Base-by-base conservation (phyloP, 92 coral and sea anemone species). In the Palythoa heliodiscus region DNA sequence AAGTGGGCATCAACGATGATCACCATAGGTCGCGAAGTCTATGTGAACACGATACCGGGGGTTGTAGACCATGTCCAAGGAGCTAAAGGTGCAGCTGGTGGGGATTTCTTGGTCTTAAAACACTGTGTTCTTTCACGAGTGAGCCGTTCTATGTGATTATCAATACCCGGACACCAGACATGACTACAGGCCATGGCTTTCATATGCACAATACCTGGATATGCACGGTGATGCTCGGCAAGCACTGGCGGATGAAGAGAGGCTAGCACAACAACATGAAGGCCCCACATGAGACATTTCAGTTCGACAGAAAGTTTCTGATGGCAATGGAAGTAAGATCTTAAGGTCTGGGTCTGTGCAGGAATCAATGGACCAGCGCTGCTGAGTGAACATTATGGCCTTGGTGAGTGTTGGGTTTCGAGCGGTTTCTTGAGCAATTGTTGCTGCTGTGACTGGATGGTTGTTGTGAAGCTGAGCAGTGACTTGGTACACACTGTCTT, bases 251-350 rank as follows among this genome's bases (percentile, higher is more conserved):
- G 35, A 29, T 75, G 82, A 5, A 86, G 54, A 29, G 69, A 7
- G 23, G 87, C 75, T 40, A 88, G 92, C 66, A 90, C 50, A 76
- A 81, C 57, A 19, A 83, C 88, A 17, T 84, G 58, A 43, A 81
- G 60, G 11, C 87, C 89, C 85, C 90, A 86, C 83, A 86, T 68
- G 12, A 86, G 84, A 37, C 85, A 86, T 11, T 86, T 70, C 73
- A 29, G 73, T 70, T 70, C 73, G 17, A 70, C 17, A 70, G 76
- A 60, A 16, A 60, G 66, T 16, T 17, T 1, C 16, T 60, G 7
- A 3, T 16, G 16, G 22, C n/a, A 3, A 16, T 12, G 20, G 4
- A 60, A 60, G 20, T 12, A 60, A 12, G 24, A n/a, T 4, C 66
- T 60, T 60, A 24, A 78, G 84, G 82, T 57, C 38, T 24, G 64